Evolutionary conservation across 2,113 vertebrate genomes (phyloP).

Genomic region (Antechinus flavipes): DNA sequence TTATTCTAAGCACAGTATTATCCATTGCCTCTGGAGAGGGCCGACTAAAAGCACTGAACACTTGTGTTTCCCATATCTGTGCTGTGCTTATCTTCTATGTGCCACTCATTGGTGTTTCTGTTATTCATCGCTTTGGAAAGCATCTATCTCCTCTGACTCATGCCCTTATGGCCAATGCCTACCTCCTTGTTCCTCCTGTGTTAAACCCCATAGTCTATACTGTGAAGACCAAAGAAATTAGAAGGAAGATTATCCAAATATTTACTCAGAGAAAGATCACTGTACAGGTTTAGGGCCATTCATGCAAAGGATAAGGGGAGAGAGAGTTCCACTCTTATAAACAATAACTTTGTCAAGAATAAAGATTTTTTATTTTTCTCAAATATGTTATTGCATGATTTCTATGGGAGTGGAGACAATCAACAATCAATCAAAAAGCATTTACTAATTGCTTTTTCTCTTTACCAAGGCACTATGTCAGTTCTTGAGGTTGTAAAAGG

Average conservation of each 20-base stretch:
- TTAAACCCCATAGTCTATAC: slow-evolving; percentile 71
- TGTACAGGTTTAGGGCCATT: neutral
- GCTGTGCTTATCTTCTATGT: slow-evolving; percentile 70
- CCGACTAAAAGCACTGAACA: slow-evolving; percentile 67
- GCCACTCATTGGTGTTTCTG: slow-evolving; percentile 61
- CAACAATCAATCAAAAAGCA: neutral
- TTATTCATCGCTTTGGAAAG: slow-evolving; percentile 69
- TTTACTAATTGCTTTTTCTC: neutral
- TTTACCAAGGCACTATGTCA: neutral
- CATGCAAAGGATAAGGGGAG: neutral
- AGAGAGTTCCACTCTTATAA: slow-evolving; percentile 34
- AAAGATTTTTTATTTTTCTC: slow-evolving; percentile 54
- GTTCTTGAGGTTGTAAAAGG: neutral
- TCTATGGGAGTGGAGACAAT: neutral
- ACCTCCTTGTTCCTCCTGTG: slow-evolving; percentile 68
- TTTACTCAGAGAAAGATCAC: slow-evolving; percentile 56
- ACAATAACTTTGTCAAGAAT: slow-evolving; percentile 7
- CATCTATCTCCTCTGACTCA: slow-evolving; percentile 64
- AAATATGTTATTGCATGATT: slow-evolving; percentile 6
- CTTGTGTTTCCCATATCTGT: slow-evolving; percentile 71
- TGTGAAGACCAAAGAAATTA: slow-evolving; percentile 70
- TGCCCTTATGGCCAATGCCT: slow-evolving; percentile 65
- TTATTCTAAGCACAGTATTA: slow-evolving; percentile 67
- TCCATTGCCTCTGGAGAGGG: slow-evolving; percentile 58
- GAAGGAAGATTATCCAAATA: slow-evolving; percentile 61